Base-by-base conservation (phyloP, 2,888 invertebrate genomes). In the Orgyia antiqua region DNA sequence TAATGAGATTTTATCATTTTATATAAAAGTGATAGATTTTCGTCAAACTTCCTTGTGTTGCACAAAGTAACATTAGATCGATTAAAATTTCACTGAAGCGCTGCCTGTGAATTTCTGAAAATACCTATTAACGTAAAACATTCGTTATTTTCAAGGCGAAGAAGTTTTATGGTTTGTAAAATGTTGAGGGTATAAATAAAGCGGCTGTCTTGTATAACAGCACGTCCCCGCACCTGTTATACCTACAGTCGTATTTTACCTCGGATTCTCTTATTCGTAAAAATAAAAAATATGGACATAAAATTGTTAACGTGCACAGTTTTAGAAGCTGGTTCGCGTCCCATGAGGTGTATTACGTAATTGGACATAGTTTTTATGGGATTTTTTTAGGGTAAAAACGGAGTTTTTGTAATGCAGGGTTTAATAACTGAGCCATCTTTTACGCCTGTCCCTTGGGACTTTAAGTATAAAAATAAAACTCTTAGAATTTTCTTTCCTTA, bases 91-190 rank as follows among this genome's bases (percentile, higher is more conserved):
- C 44, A 40, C 38, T 46, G n/a, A n/a, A n/a, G n/a, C n/a, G n/a
- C n/a, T 38, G 39, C 41, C 34, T 41, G 47, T 51, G 55, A 55
- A 57, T 60, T 45, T 51, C 45, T 18, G 13, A 58, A 67, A 61
- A 68, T 68, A 78, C 72, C 68, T 78, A 76, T 78, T 77, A 78
- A 72, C 76, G 71, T 79, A 77, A 80, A 82, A 73, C 73, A 68
- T 75, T 76, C 65, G 67, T 72, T 75, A 73, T 77, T 80, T 78
- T 72, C 70, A 69, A 69, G 68, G 62, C 69, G 58, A 61, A 61
- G 64, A 77, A 80, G 76, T 82, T 82, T 83, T 82, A 82, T 79
- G 82, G 77, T 76, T 82, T 82, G 80, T 83, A 76, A 83, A 82
- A 83, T 83, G 82, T 83, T 79, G 79, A 68, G 75, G 71, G 65